These are phyloP conservation scores for Lithophane semibrunnea DNA, from an alignment of 2,888 invertebrate species.

Conservation along the genomic window DNA sequence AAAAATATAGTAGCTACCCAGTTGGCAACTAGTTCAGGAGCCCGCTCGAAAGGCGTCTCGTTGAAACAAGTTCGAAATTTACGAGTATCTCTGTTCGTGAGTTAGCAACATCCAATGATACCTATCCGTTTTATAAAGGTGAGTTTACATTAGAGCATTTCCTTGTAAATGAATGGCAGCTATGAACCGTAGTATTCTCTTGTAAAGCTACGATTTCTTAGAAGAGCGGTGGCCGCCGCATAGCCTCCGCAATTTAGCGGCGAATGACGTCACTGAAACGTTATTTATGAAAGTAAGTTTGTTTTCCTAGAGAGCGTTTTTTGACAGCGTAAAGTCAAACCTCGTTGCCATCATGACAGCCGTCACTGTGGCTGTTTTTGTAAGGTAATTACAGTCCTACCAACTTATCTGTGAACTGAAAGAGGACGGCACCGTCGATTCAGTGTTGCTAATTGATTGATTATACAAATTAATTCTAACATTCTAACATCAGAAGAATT, in stretches of 20 bases:
- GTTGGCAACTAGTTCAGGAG: conserved; percentile 63
- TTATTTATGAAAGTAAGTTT: neutral
- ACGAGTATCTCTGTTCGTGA: conserved; percentile 65
- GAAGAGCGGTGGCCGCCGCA: neutral
- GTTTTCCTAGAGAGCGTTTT: neutral
- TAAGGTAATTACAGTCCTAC: no score
- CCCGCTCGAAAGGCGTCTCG: conserved; percentile 37
- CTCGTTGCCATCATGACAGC: neutral
- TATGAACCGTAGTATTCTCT: no score
- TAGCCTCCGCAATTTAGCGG: no score
- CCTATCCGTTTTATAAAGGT: conserved; percentile 43
- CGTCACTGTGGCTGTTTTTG: neutral
- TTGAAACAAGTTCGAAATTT: conserved; percentile 73
- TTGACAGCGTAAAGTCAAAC: neutral
- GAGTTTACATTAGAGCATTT: neutral
- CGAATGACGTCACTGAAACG: neutral
- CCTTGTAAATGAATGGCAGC: neutral
- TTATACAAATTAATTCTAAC: no score
- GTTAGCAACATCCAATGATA: conserved; percentile 53
- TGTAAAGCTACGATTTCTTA: neutral
- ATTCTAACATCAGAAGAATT: no score
- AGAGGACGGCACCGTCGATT: no score
- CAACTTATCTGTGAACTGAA: no score
- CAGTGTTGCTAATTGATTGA: no score
- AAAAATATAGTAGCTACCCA: conserved; percentile 51